A percentile compares a stretch with the other conserved stretches of the same genome.
Conservation (phyloP, 1,140 invertebrate genomes). For the Dendroctonus ponderosae region DNA sequence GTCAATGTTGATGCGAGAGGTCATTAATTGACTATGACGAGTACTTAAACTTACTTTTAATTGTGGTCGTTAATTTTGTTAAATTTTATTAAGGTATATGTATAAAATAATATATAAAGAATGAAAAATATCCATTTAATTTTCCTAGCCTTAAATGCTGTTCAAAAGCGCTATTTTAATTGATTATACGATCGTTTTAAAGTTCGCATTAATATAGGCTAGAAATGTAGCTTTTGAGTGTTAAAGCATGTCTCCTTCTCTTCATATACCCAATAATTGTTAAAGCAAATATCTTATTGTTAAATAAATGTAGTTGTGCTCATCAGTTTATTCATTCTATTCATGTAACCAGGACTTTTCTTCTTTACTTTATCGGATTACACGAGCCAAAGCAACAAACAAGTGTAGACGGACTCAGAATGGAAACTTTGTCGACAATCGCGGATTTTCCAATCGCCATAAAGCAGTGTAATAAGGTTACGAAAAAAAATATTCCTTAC, state of each 20-base stretch:
- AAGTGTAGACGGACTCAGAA: no score
- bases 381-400: no score
- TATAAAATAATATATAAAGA: slow-evolving; percentile 1
- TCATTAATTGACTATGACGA: no score
- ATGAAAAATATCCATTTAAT: background rate
- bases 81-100: background rate
- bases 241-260: slow-evolving; percentile 27
- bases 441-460: no score
- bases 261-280: slow-evolving; percentile 17
- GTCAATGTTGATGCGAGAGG: no score
- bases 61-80: background rate
- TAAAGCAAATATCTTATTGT: slow-evolving; percentile 31
- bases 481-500: no score
- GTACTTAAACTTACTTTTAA: no score
- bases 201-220: slow-evolving; percentile 18
- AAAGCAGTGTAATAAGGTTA: no score
- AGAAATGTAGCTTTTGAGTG: slow-evolving; percentile 29
- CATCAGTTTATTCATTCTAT: slow-evolving; percentile 5
- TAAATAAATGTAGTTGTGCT: slow-evolving; percentile 35
- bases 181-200: slow-evolving; percentile 20
- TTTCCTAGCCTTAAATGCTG: background rate
- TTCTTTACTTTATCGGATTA: no score
- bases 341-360: no score
- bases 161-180: slow-evolving; percentile 8
- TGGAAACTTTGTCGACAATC: no score